These are phyloP conservation scores for Thyatira batis DNA, from an alignment of 2,888 invertebrate species.

Conservation along the genomic window DNA sequence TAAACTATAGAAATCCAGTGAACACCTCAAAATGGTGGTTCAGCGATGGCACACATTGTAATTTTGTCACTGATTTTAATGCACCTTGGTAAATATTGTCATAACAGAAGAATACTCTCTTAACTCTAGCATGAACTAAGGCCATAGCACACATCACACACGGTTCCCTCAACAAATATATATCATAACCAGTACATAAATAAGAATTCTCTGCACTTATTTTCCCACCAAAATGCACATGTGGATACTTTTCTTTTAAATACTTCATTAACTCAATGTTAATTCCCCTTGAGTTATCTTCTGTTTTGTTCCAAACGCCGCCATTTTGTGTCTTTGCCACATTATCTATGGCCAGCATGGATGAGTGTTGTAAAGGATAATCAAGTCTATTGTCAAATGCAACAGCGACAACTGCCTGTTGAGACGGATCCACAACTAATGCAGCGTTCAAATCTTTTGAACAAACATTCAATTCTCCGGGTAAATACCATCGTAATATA, in stretches of 20 bases:
- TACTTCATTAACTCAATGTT: conserved; percentile 56
- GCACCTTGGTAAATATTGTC: conserved; percentile 84
- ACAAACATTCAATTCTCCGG: conserved; percentile 27
- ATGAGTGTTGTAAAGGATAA: conserved; percentile 91
- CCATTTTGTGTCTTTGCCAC: conserved; percentile 92
- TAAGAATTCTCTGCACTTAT: conserved; percentile 81
- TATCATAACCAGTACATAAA: conserved; percentile 93
- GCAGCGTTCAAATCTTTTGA: conserved; percentile 45
- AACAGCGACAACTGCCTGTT: conserved; percentile 85
- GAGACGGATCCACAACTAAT: conserved; percentile 89
- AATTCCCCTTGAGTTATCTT: conserved; percentile 54
- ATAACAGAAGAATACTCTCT: conserved; percentile 89
- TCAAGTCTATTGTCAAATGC: conserved; percentile 80
- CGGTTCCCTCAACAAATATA: conserved; percentile 92
- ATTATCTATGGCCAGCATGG: conserved; percentile 92
- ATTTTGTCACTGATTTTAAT: conserved; percentile 85
- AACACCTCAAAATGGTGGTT: conserved; percentile 97
- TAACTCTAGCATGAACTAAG: conserved; percentile 93
- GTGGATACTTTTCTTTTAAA: conserved; percentile 54
- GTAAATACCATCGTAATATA: conserved; percentile 64
- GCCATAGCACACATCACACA: conserved; percentile 98
- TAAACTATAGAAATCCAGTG: conserved; percentile 76
- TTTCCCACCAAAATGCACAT: conserved; percentile 75
- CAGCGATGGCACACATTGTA: conserved; percentile 89
- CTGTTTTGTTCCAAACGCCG: conserved; percentile 83